These are phyloP conservation scores for Spilosoma lubricipeda DNA, from an alignment of 2,888 invertebrate species.

Conservation along the genomic window DNA sequence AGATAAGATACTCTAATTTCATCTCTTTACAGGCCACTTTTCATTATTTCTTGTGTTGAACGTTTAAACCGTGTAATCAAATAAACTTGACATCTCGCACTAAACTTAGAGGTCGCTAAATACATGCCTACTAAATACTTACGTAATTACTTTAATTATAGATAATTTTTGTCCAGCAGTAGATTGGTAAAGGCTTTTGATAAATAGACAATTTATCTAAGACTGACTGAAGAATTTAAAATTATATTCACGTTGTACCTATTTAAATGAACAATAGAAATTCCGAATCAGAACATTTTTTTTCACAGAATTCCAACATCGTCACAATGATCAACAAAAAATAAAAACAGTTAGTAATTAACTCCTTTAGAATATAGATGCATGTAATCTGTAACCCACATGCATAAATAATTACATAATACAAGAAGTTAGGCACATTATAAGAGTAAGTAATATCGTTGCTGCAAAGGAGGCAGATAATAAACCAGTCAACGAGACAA, in stretches of 20 bases:
- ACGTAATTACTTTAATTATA: too few relatives aligned
- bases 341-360: slow-evolving; percentile 20
- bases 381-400: slow-evolving; percentile 54
- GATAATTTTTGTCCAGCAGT: not conserved
- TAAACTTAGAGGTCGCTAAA: too few relatives aligned
- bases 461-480: slow-evolving; percentile 45
- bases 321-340: not conserved
- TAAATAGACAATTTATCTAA: not conserved
- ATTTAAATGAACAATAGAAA: not conserved
- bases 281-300: not conserved
- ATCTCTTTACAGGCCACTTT: too few relatives aligned
- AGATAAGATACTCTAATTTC: too few relatives aligned
- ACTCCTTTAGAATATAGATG: slow-evolving; percentile 30
- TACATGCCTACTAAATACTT: too few relatives aligned
- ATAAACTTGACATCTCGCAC: too few relatives aligned
- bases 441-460: slow-evolving; percentile 50
- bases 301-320: not conserved
- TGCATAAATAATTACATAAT: slow-evolving; percentile 60
- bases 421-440: slow-evolving; percentile 65
- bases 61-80: too few relatives aligned
- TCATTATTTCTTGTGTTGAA: too few relatives aligned
- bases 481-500: slow-evolving; percentile 25
- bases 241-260: not conserved
- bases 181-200: not conserved
- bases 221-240: not conserved